Evolutionary conservation across 2,797 vertebrate genomes (phyloP).

Genomic region (Pelobates cultripes): DNA sequence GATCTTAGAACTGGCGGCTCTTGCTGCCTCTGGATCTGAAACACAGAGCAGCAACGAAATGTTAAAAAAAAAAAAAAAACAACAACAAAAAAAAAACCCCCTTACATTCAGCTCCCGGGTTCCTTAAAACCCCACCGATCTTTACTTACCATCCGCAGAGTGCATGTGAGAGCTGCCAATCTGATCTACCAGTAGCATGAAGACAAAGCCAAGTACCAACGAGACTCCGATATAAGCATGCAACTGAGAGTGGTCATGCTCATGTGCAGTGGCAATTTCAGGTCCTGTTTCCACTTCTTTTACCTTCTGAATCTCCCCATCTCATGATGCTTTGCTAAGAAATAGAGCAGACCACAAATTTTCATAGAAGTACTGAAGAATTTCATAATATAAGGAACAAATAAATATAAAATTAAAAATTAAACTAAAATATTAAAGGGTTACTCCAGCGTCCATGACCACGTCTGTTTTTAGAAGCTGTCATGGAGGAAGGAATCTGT

Average conservation of each 20-base stretch:
- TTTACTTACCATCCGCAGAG: conserved; percentile 83
- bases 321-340: conserved; percentile 77
- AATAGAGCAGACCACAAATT: background rate
- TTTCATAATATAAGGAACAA: conserved; percentile 4
- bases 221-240: conserved; percentile 96
- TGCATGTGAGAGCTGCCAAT: conserved; percentile 94
- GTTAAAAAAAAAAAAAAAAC: background rate
- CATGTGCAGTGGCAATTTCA: conserved; percentile 69
- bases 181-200: conserved; percentile 97
- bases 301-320: conserved; percentile 67
- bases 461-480: no score
- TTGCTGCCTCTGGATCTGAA: conserved; percentile 90
- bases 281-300: conserved; percentile 74
- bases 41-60: background rate
- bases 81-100: background rate
- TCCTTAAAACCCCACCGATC: background rate
- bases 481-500: no score
- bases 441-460: no score
- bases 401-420: background rate
- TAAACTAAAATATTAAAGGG: background rate
- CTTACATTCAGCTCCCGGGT: background rate
- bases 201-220: conserved; percentile 95
- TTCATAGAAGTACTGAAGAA: no score
- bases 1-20: conserved; percentile 89
- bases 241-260: conserved; percentile 82